Evolutionary conservation across 2,113 vertebrate species (phyloP).

Genomic region (Epinephelus moara): DNA sequence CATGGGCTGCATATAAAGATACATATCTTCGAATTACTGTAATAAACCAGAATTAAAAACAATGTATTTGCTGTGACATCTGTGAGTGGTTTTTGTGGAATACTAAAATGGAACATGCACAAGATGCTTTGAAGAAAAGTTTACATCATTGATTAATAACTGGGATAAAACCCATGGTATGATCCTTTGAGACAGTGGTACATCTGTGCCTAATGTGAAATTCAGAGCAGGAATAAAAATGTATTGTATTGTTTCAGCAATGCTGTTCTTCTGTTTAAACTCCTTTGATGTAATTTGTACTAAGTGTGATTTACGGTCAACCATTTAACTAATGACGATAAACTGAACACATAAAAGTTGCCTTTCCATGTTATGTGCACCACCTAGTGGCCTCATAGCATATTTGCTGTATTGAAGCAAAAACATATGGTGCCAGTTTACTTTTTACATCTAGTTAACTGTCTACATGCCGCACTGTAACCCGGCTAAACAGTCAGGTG

Average conservation of each 20-base stretch:
- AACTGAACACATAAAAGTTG: not conserved
- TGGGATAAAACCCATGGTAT: not conserved
- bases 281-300: not conserved
- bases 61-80: not conserved
- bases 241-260: not conserved
- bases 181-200: not conserved
- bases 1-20: not conserved
- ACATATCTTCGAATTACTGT: not conserved
- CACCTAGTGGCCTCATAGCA: slow-evolving; percentile 34
- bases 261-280: not conserved
- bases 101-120: not conserved
- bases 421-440: not conserved
- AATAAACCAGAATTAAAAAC: not conserved
- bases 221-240: not conserved
- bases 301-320: not conserved
- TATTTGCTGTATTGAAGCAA: not conserved
- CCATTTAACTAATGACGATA: not conserved
- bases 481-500: not conserved
- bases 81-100: not conserved
- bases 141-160: not conserved
- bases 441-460: not conserved
- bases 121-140: not conserved
- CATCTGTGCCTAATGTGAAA: not conserved
- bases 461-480: not conserved
- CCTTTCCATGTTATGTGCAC: not conserved